Conservation (phyloP, 2,797 vertebrate species). For the Crax fasciolata region DNA sequence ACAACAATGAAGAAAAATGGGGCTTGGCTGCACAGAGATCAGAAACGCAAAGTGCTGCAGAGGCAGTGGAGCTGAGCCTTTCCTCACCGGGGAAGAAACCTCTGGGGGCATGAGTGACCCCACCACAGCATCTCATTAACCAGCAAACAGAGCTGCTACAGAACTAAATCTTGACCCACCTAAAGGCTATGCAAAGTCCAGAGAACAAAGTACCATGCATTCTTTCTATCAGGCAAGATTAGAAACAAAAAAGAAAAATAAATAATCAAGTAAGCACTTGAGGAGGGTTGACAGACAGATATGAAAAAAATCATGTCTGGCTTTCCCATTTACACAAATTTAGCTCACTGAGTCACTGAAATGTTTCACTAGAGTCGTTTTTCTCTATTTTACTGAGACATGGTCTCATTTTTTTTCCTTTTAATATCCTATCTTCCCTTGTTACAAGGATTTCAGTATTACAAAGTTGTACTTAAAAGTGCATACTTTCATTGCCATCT, state of each 20-base stretch:
- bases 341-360: neutral
- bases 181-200: neutral
- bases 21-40: conserved; percentile 1
- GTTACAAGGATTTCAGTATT: neutral
- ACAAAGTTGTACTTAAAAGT: neutral
- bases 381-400: neutral
- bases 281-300: neutral
- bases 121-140: neutral
- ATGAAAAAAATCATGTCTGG: neutral
- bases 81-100: neutral
- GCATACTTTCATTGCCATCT: neutral
- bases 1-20: conserved; percentile 31
- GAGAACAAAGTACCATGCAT: neutral
- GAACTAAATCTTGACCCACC: neutral
- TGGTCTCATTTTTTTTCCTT: neutral
- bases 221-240: neutral
- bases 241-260: neutral
- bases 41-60: neutral
- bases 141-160: neutral
- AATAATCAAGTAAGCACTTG: neutral
- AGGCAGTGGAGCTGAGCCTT: neutral
- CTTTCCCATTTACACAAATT: neutral
- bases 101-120: neutral
- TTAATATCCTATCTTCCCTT: neutral
- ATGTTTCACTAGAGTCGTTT: neutral